Evolutionary conservation across 2,797 vertebrate genomes (phyloP), one percentile per base, ranked within the genome.

Genomic region (Sylvilagus floridanus): DNA sequence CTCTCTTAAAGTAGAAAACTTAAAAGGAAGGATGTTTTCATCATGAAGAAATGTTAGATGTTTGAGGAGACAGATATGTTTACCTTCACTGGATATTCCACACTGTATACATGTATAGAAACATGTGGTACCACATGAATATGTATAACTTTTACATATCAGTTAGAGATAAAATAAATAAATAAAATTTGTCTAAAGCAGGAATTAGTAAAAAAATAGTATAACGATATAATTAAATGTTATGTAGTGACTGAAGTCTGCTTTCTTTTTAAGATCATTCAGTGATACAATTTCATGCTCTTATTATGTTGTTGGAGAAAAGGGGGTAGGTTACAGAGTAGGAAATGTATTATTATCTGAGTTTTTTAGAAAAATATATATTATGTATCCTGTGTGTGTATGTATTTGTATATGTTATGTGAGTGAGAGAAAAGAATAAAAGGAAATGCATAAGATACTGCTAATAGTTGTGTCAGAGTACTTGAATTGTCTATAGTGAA

Each of bases 261-360:
- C 73, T 42, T 82, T 86, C 32, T 78, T 95, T 81, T 63, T 37
- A 95, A 78, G 37, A 72, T 91, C 76, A 87, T 77, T 86, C 84
- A 68, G 77, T 90, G 30, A 66, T 42, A 35, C 68, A 19, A 19
- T 86, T 92, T 30, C 21, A 72, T 87, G 17, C 60, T 35, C 11
- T 19, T 26, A 37, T 16, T 76, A n/a, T 91, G 4, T 54, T 91
- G 37, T 85, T 93, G 7, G 30, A 13, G 77, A 4, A 57, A 54
- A 37, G 10, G 10, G 10, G 10, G 65, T 86, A 62, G n/a, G 16
- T 84, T 77, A 71, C 10, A 88, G 62, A 92, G 24, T 89, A 90
- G 79, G 91, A 95, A 66, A 78, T 73, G 6, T 47, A 42, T 79
- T 28, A 22, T 68, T 52, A 30, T 54, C 26, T 90, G 52, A 72